phyloP scores from a whole-genome alignment of 92 coral and sea anemone species.

The Siderastrea radians region DNA sequence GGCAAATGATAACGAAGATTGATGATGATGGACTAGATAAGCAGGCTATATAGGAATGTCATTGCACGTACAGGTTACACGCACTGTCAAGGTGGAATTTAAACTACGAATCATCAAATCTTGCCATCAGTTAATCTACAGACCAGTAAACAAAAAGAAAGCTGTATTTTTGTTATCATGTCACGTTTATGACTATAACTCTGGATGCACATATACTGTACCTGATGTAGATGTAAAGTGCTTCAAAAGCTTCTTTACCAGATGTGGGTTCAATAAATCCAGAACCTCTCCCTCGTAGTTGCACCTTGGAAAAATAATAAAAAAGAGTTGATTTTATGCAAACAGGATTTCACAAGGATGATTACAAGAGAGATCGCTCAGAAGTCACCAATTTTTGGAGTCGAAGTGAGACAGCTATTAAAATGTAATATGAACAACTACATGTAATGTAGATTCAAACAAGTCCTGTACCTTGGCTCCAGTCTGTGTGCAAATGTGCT shows the following conservation, averaged over 20 bases:
- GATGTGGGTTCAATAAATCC: conserved; percentile 98
- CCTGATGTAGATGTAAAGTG: conserved; percentile 95
- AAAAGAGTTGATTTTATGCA: background rate
- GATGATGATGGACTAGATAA: too few species aligned
- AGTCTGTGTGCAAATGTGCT: conserved; percentile 89
- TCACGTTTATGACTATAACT: background rate
- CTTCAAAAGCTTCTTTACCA: conserved; percentile 99
- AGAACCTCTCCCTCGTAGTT: conserved; percentile 95
- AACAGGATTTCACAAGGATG: background rate
- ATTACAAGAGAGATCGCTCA: background rate
- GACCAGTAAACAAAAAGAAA: too few species aligned
- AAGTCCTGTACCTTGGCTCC: conserved; percentile 86
- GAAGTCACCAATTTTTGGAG: background rate
- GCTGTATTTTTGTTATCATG: too few species aligned
- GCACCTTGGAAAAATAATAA: conserved; percentile 62
- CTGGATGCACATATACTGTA: background rate
- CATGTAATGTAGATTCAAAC: background rate
- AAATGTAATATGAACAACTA: too few species aligned
- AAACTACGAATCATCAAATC: too few species aligned
- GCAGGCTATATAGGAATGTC: too few species aligned
- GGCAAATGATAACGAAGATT: too few species aligned
- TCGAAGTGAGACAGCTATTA: background rate
- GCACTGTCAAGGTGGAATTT: too few species aligned
- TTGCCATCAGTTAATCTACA: too few species aligned
- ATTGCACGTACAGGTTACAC: too few species aligned